Evolutionary conservation across 2,113 vertebrate genomes (phyloP).

Genomic region (Psammodynastes pulverulentus): DNA sequence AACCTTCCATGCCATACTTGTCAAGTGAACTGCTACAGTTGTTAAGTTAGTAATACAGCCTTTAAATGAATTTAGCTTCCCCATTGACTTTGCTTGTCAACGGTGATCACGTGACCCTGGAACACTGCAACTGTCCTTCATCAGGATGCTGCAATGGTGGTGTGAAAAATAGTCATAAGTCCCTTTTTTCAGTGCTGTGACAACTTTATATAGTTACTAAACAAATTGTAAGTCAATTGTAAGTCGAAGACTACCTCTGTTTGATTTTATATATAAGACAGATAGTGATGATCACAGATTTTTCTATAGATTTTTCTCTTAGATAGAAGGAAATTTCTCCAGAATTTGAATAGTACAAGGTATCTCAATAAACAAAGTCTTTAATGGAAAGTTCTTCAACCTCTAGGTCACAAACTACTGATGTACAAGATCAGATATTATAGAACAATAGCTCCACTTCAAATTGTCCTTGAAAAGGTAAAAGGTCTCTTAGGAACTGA

Average conservation of each 20-base stretch:
- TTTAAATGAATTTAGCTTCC: background rate
- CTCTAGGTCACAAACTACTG: background rate
- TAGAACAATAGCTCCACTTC: background rate
- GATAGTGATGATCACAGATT: background rate
- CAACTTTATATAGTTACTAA: background rate
- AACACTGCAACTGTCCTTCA: background rate
- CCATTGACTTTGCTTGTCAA: background rate
- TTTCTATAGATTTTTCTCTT: background rate
- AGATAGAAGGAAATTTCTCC: background rate
- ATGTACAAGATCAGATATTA: background rate
- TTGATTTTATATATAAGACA: background rate
- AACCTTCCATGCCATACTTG: background rate
- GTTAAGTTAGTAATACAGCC: background rate
- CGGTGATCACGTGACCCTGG: background rate
- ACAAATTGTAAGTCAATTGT: background rate
- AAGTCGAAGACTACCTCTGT: background rate
- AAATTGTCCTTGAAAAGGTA: conserved; percentile 1
- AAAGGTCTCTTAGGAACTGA: background rate
- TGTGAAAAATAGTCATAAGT: background rate
- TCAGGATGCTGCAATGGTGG: background rate
- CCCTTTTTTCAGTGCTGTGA: background rate
- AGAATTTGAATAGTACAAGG: background rate
- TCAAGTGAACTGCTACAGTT: background rate
- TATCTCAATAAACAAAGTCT: background rate
- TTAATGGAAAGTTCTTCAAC: background rate